Conservation (phyloP, 2,113 vertebrate species). For the Procavia capensis region DNA sequence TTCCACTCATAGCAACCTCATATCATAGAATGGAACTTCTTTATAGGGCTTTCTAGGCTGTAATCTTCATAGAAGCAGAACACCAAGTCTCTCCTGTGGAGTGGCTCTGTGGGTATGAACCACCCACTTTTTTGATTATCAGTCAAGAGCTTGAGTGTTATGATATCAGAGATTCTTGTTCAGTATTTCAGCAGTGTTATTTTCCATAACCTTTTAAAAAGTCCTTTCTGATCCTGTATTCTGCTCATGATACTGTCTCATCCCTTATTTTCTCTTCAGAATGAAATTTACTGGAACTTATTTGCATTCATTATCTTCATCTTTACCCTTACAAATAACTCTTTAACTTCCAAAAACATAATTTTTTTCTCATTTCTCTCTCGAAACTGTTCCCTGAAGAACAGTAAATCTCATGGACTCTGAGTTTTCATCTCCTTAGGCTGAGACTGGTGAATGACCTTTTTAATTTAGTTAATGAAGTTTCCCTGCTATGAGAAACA, state of each 20-base stretch:
- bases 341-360: neutral
- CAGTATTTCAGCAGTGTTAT: neutral
- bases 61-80: too few species aligned
- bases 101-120: too few species aligned
- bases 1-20: too few species aligned
- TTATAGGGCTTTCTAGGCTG: too few species aligned
- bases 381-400: neutral
- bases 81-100: too few species aligned
- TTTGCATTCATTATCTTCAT: neutral
- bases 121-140: too few species aligned
- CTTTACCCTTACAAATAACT: neutral
- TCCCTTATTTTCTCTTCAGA: neutral
- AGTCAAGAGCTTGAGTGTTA: too few species aligned
- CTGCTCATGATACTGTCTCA: neutral
- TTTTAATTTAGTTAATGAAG: neutral
- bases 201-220: neutral
- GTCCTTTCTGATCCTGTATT: neutral
- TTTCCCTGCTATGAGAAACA: neutral
- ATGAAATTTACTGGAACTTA: neutral
- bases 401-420: neutral
- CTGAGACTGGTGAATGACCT: neutral
- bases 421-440: neutral
- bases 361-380: neutral
- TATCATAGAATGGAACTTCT: too few species aligned
- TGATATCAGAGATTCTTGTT: neutral